Evolutionary conservation across 2,797 vertebrate species (phyloP).

Genomic region (Cercopithecus neglectus): DNA sequence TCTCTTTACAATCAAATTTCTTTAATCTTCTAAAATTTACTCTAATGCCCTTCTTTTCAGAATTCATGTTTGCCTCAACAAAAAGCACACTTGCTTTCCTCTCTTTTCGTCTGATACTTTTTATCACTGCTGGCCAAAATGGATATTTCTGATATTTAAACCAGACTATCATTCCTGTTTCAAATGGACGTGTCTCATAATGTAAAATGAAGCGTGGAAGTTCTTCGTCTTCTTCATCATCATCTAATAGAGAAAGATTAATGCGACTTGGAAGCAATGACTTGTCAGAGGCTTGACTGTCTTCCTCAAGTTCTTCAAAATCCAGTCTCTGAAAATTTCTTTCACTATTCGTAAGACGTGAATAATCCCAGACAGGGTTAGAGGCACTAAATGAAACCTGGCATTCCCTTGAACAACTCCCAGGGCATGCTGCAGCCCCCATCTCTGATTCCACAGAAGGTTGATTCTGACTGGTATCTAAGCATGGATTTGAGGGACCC

Average conservation of each 20-base stretch:
- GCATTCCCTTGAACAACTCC: background rate
- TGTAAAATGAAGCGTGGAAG: slow-evolving; percentile 89
- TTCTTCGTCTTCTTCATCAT: slow-evolving; percentile 88
- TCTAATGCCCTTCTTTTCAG: slow-evolving; percentile 83
- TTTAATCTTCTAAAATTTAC: slow-evolving; percentile 90
- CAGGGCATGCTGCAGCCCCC: background rate
- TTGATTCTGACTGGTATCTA: slow-evolving; percentile 35
- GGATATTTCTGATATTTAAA: slow-evolving; percentile 91
- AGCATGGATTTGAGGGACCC: slow-evolving; percentile 61
- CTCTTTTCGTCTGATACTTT: slow-evolving; percentile 87
- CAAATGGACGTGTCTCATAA: slow-evolving; percentile 87
- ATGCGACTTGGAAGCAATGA: slow-evolving; percentile 82
- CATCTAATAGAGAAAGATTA: slow-evolving; percentile 82
- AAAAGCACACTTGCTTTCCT: slow-evolving; percentile 91
- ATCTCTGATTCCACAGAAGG: slow-evolving; percentile 32
- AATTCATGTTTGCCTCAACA: slow-evolving; percentile 84
- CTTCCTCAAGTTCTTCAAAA: slow-evolving; percentile 73
- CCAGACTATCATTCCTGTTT: slow-evolving; percentile 93
- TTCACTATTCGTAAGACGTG: slow-evolving; percentile 30
- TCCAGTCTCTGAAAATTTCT: slow-evolving; percentile 37
- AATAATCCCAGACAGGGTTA: background rate
- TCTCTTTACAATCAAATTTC: slow-evolving; percentile 92
- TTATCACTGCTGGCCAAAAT: slow-evolving; percentile 95
- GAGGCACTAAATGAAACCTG: slow-evolving; percentile 26
- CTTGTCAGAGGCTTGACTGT: slow-evolving; percentile 83